phyloP scores from a whole-genome alignment of 2,888 invertebrate genomes.

The Myopa testacea region DNA sequence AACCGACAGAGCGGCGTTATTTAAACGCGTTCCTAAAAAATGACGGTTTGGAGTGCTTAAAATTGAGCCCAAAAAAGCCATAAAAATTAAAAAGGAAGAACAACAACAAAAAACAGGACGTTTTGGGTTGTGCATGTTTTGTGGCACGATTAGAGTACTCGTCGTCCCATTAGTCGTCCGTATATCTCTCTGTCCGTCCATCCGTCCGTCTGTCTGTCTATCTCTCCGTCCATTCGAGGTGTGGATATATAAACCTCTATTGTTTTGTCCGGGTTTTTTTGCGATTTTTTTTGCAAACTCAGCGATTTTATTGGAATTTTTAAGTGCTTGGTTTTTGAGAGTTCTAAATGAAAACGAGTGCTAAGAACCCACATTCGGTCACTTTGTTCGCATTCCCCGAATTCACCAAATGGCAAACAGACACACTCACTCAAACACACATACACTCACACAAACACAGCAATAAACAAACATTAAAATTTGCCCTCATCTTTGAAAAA shows the following conservation, averaged over 20 bases:
- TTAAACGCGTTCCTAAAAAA: too few species aligned
- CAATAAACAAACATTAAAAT: neutral
- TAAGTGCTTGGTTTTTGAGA: constrained; percentile 6
- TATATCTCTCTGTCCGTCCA: neutral
- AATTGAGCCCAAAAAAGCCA: too few species aligned
- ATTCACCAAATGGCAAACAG: neutral
- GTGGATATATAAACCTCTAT: neutral
- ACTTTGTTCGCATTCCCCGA: neutral
- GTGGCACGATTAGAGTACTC: too few species aligned
- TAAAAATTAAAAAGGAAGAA: too few species aligned
- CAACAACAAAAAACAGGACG: too few species aligned
- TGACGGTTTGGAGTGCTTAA: too few species aligned
- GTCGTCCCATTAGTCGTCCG: too few species aligned
- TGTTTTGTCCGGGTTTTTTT: neutral
- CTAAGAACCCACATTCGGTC: neutral
- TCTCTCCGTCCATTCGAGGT: too few species aligned
- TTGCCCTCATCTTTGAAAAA: too few species aligned
- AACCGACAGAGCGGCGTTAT: too few species aligned
- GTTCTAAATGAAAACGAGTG: constrained; percentile 2
- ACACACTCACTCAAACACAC: neutral
- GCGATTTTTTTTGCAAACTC: too few species aligned
- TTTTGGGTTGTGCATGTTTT: too few species aligned
- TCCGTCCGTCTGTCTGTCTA: neutral
- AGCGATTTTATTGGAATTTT: neutral
- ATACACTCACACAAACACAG: neutral